Conservation (phyloP, 2,888 invertebrate genomes). For the Agrotis puta region DNA sequence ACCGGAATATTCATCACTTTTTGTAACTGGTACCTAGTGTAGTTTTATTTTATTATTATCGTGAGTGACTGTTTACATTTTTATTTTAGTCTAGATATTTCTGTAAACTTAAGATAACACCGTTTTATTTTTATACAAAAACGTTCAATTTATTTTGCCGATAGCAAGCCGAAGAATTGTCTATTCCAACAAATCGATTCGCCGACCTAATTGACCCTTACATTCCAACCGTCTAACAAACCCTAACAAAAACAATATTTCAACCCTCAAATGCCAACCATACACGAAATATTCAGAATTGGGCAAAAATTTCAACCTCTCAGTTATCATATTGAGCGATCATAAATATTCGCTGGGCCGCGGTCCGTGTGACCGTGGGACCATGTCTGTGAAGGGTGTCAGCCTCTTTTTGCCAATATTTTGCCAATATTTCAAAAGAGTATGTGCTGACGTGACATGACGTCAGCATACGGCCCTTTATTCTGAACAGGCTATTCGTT, state of each 20-base stretch:
- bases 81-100: no score
- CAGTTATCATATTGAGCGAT: constrained; percentile 65
- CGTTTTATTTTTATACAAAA: not conserved
- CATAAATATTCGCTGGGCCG: constrained; percentile 75
- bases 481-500: constrained; percentile 54
- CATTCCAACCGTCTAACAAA: constrained; percentile 27
- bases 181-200: not conserved
- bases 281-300: constrained; percentile 49
- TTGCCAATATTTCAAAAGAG: constrained; percentile 74
- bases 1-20: constrained; percentile 15
- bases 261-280: constrained; percentile 39
- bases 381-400: constrained; percentile 63
- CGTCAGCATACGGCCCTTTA: constrained; percentile 54
- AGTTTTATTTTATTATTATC: constrained; percentile 3
- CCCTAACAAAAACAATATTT: constrained; percentile 52
- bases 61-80: not conserved
- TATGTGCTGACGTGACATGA: constrained; percentile 56
- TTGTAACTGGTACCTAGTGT: not conserved
- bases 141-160: no score
- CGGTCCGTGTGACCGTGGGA: constrained; percentile 38
- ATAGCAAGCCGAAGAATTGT: no score
- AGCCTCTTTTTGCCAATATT: constrained; percentile 73
- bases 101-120: no score
- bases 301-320: constrained; percentile 51
- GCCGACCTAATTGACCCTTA: constrained; percentile 2